Evolutionary conservation across 1,140 invertebrate species (phyloP), one percentile per base, ranked within the genome.

Genomic region (Drosophila pruinosa): DNA sequence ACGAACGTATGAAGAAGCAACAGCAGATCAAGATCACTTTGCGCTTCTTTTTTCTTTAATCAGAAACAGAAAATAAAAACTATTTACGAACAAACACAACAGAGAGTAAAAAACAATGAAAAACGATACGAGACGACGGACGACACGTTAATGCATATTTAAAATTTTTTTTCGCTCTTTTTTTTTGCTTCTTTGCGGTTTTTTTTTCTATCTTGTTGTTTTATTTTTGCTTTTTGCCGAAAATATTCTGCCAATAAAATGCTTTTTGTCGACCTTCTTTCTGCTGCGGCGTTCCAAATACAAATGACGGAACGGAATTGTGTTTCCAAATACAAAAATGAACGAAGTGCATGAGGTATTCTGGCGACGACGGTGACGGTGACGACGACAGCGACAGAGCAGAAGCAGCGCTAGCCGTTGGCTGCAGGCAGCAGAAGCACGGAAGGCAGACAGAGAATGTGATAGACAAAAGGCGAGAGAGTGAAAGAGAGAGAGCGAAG

Each of bases 201-300:
- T 39, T 63, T 41, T 39, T 54, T 58, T 62, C 28, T 15, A 26
- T 24, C 43, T 43, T 38, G 48, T 45, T 41, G 14, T 50, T 38
- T 50, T 38, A 22, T 54, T 58, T 52, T 67, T 58, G 26, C 38
- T 28, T 59, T 58, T 53, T 68, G 69, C 53, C 69, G 47, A 68
- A 72, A 72, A 68, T 67, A 36, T 47, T 58, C 3, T 72, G 62
- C 64, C 47, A 59, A 68, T 53, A 68, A 47, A 36, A 64, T 68
- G 54, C 31, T 68, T 52, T 67, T 41, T 26, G 63, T 43, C 64
- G 70, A 68, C 56, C 63, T 72, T 68, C 63, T 72, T 72, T 47
- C 64, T 68, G 70, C 64, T 72, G 47, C 64, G 62, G 63, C 56
- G 70, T 68, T 72, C 56, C 63, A 72, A 72, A 72, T 67, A 72